Evolutionary conservation across 2,888 invertebrate species (phyloP).

Genomic region (Nemapogon koenigi): DNA sequence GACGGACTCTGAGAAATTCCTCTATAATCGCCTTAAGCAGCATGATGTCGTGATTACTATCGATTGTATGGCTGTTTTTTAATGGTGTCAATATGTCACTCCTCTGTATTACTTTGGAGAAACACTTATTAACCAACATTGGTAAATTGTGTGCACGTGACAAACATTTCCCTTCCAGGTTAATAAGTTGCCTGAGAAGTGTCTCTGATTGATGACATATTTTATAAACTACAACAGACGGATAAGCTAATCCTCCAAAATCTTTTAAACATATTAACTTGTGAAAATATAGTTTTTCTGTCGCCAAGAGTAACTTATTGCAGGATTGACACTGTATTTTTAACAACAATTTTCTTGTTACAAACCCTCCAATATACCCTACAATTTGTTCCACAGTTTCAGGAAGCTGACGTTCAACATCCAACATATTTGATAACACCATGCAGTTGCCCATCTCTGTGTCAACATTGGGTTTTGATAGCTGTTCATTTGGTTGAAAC

Average conservation of each 20-base stretch:
- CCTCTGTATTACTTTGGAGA: not conserved
- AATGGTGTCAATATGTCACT: not conserved
- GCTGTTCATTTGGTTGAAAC: not conserved
- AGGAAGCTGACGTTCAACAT: slow-evolving; percentile 1
- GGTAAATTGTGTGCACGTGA: not conserved
- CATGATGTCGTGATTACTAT: not conserved
- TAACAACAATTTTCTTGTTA: slow-evolving; percentile 2
- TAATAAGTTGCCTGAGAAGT: not conserved
- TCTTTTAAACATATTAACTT: slow-evolving; percentile 4
- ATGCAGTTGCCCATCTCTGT: slow-evolving; percentile 5
- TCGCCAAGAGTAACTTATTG: not conserved
- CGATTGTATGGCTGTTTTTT: not conserved
- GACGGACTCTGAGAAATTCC: not conserved
- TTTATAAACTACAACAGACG: slow-evolving; percentile 2
- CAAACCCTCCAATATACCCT: slow-evolving; percentile 5
- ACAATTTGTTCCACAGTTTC: not conserved
- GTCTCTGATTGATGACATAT: not conserved
- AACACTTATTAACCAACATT: not conserved
- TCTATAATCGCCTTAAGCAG: not conserved
- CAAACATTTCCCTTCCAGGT: not conserved
- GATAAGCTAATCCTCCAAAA: not conserved
- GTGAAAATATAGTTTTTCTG: not conserved
- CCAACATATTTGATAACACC: slow-evolving; percentile 1
- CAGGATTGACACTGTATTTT: slow-evolving; percentile 1
- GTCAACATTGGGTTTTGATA: not conserved